These are phyloP conservation scores for Stenotaenia linearis DNA, from an alignment of 2,888 invertebrate genomes.

Conservation along the genomic window DNA sequence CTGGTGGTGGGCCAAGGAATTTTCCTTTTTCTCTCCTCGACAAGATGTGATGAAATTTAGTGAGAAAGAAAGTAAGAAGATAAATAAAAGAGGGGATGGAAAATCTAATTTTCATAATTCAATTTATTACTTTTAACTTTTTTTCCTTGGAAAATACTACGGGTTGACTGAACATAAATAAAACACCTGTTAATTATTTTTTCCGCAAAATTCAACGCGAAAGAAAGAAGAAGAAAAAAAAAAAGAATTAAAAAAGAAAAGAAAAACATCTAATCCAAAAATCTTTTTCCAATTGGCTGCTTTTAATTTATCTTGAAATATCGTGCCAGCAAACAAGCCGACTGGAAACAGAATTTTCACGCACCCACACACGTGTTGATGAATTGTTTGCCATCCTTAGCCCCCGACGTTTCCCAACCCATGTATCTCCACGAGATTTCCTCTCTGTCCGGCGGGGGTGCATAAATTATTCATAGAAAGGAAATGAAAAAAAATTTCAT, in stretches of 20 bases:
- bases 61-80: background rate
- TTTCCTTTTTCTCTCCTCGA: background rate
- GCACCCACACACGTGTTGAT: constrained; percentile 20
- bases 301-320: constrained; percentile 16
- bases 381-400: constrained; percentile 3
- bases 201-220: too few relatives aligned
- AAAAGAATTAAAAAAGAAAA: background rate
- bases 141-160: background rate
- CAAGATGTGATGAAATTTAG: background rate
- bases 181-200: constrained; percentile 14
- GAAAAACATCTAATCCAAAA: background rate
- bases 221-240: background rate
- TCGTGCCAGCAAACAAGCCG: constrained; percentile 21
- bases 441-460: constrained; percentile 8
- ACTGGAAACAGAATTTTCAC: constrained; percentile 8
- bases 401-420: background rate
- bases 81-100: background rate
- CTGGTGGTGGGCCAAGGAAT: background rate
- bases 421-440: background rate
- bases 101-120: background rate
- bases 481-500: constrained; percentile 2
- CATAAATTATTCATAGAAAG: constrained; percentile 24
- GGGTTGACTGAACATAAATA: background rate
- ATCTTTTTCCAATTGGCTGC: constrained; percentile 19
- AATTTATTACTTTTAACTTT: background rate